Conservation (phyloP, 2,113 vertebrate species). For the Addax nasomaculatus region DNA sequence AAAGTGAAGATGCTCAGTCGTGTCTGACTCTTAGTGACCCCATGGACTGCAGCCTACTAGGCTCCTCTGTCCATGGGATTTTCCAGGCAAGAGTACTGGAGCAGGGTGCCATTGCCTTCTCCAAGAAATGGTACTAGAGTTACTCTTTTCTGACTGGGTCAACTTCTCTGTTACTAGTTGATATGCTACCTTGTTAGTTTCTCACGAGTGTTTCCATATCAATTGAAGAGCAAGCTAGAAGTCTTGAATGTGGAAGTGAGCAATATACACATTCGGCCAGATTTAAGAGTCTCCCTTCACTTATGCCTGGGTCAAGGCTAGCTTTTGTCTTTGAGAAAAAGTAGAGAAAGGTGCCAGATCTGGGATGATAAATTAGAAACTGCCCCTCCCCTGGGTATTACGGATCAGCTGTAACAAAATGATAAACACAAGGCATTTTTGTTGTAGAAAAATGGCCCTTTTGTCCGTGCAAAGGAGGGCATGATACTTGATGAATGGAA, state of each 20-base stretch:
- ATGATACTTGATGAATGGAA: not conserved
- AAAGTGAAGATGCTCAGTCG: too few relatives aligned
- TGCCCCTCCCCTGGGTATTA: not conserved
- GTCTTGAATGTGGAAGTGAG: not conserved
- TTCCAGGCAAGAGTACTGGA: too few relatives aligned
- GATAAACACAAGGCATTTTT: not conserved
- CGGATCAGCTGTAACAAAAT: not conserved
- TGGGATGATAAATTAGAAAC: not conserved
- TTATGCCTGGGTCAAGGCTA: not conserved
- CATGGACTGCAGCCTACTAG: too few relatives aligned
- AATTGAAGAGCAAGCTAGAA: not conserved
- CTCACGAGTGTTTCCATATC: not conserved
- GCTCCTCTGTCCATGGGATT: too few relatives aligned
- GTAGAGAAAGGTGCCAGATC: not conserved
- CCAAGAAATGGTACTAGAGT: not conserved
- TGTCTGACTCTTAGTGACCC: too few relatives aligned
- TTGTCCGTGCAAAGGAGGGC: not conserved
- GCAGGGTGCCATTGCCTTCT: too few relatives aligned
- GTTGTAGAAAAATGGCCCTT: not conserved
- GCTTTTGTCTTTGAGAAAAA: not conserved
- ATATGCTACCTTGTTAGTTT: not conserved
- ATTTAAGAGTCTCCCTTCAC: not conserved
- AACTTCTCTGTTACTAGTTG: not conserved
- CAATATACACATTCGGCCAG: not conserved
- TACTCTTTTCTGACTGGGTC: not conserved